Percentiles rank a stretch among this genome's conserved stretches.
phyloP scores from a whole-genome alignment of 2,797 vertebrate species.

The Eptatretus atami region DNA sequence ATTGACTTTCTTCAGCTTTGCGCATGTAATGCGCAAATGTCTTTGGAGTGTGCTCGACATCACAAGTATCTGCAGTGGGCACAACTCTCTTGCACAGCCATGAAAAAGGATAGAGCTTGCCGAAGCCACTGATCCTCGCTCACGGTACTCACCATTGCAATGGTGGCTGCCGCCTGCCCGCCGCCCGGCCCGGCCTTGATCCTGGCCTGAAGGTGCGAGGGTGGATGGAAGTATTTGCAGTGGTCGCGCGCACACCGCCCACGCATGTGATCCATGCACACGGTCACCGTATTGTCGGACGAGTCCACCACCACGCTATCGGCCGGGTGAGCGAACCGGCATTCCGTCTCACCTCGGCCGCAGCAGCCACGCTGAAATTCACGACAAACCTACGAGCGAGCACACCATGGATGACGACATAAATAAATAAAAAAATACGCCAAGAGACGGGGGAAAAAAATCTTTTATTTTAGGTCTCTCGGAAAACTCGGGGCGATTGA shows the following conservation, averaged over 20 bases:
- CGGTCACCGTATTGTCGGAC: conserved; percentile 77
- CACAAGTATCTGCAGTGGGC: no score
- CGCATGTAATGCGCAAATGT: no score
- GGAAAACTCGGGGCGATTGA: no score
- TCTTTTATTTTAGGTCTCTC: no score
- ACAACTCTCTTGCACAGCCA: no score
- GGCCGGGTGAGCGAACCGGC: conserved; percentile 75
- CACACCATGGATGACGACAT: background rate
- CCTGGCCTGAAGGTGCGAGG: conserved; percentile 83
- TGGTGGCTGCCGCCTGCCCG: conserved; percentile 18
- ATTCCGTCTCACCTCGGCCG: conserved; percentile 76
- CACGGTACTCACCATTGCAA: no score
- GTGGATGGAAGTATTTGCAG: conserved; percentile 98
- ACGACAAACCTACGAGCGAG: conserved; percentile 47
- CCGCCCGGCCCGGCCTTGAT: conserved; percentile 92
- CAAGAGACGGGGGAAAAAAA: no score
- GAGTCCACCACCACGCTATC: conserved; percentile 79
- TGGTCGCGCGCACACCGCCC: conserved; percentile 81
- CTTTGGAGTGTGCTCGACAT: no score
- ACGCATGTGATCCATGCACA: conserved; percentile 99
- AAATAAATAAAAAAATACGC: no score
- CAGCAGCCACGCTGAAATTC: conserved; percentile 97
- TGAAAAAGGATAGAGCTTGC: no score
- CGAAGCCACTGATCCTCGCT: no score
- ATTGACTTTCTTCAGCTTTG: no score